phyloP scores from a whole-genome alignment of 2,797 vertebrate genomes.

The Parauchenoglanis punctatus region DNA sequence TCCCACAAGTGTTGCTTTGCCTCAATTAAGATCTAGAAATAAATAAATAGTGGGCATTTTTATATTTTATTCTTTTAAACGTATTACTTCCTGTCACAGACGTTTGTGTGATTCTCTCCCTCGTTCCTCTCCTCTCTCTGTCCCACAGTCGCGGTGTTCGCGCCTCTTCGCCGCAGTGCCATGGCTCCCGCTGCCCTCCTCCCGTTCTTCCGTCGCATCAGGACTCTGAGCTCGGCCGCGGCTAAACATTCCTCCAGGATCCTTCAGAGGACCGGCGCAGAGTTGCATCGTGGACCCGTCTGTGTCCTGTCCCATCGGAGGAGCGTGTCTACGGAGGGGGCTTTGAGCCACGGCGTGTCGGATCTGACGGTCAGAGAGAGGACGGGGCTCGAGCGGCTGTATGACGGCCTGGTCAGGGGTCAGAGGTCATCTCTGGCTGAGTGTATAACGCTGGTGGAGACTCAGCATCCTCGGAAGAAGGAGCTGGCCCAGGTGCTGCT shows the following conservation, averaged over 20 bases:
- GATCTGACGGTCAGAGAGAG: conserved; percentile 81
- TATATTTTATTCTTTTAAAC: not conserved
- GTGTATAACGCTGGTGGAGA: conserved; percentile 94
- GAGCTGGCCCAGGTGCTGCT: conserved; percentile 91
- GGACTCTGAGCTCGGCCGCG: not conserved
- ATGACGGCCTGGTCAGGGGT: conserved; percentile 82
- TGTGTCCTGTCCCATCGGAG: conserved; percentile 54
- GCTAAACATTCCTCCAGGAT: conserved; percentile 15
- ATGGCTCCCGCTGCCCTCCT: conserved; percentile 61
- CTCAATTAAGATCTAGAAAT: too few species aligned
- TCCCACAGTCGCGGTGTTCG: not conserved
- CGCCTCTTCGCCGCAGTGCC: conserved; percentile 1
- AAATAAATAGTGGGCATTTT: too few species aligned
- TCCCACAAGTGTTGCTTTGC: not conserved
- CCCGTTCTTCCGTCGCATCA: conserved; percentile 55
- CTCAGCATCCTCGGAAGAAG: conserved; percentile 88
- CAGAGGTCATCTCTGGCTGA: conserved; percentile 90
- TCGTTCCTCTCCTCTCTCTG: not conserved
- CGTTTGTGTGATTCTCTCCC: not conserved
- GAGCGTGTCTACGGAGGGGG: conserved; percentile 65
- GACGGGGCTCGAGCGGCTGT: conserved; percentile 82
- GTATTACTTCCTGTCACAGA: not conserved
- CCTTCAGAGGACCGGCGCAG: not conserved
- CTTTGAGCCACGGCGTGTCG: conserved; percentile 64
- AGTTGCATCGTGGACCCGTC: not conserved